Evolutionary conservation across 2,113 vertebrate species (phyloP).

Genomic region (Leucopsar rothschildi): DNA sequence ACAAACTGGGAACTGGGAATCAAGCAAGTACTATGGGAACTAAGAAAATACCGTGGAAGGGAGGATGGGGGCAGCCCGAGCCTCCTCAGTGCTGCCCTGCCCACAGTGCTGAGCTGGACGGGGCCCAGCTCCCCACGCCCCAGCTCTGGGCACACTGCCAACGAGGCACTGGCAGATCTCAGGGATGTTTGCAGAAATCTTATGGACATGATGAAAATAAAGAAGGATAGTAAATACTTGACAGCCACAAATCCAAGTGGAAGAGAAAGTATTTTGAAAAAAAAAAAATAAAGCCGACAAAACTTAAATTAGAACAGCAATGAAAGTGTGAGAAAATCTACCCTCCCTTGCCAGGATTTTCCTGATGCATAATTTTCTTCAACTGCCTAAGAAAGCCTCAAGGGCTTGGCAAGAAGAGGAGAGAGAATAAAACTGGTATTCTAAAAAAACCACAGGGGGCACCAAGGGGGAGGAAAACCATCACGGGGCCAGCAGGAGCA

Average conservation of each 20-base stretch:
- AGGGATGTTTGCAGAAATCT: not conserved
- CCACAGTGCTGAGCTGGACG: not conserved
- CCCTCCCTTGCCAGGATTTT: slow-evolving; percentile 12
- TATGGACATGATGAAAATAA: slow-evolving; percentile 19
- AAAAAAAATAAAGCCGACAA: not conserved
- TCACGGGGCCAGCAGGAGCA: rapidly evolving
- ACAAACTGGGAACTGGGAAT: not conserved
- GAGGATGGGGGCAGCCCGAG: not conserved
- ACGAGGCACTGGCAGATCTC: not conserved
- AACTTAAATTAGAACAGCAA: slow-evolving; percentile 24
- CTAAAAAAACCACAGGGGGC: not conserved
- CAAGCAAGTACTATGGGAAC: not conserved
- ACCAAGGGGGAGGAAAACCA: not conserved
- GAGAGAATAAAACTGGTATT: not conserved
- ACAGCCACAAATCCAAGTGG: slow-evolving; percentile 31
- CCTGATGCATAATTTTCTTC: not conserved
- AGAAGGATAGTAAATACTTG: not conserved
- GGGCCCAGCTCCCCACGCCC: not conserved
- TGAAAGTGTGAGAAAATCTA: slow-evolving; percentile 8
- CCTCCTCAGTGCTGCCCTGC: not conserved
- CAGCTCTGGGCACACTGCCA: not conserved
- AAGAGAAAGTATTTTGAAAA: not conserved
- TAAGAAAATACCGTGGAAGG: not conserved
- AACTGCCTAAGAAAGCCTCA: not conserved
- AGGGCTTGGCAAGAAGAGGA: slow-evolving; percentile 22